Evolutionary conservation across 2,113 vertebrate species (phyloP).

Genomic region (Prunella fulvescens): DNA sequence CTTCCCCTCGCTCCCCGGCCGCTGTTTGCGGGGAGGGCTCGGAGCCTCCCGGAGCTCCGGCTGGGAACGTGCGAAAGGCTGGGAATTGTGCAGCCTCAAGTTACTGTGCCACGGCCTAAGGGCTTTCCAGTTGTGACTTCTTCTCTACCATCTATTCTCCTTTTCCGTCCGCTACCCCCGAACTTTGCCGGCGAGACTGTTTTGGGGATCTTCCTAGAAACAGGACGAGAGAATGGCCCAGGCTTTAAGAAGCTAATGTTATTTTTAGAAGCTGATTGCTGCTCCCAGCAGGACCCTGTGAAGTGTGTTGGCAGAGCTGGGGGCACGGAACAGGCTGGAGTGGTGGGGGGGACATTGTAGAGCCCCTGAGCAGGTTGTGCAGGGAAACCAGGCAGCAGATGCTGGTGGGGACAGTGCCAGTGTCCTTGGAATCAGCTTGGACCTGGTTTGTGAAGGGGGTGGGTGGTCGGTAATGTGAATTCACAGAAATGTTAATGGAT

Average conservation of each 20-base stretch:
- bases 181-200: background rate
- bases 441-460: background rate
- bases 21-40: accelerated
- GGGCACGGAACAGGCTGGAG: background rate
- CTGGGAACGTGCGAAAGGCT: accelerated
- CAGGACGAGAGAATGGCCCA: accelerated
- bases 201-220: background rate
- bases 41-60: accelerated
- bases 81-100: accelerated
- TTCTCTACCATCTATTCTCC: background rate
- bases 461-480: background rate
- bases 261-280: background rate
- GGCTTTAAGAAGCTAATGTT: background rate
- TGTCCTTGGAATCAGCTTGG: background rate
- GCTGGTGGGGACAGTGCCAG: background rate
- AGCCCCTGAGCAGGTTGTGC: background rate
- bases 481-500: background rate
- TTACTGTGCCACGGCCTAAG: background rate
- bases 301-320: background rate
- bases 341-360: accelerated
- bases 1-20: background rate
- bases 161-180: accelerated
- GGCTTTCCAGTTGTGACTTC: background rate
- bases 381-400: background rate
- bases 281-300: background rate